Evolutionary conservation across 2,113 vertebrate species (phyloP).

Genomic region (Catharus fuscescens): DNA sequence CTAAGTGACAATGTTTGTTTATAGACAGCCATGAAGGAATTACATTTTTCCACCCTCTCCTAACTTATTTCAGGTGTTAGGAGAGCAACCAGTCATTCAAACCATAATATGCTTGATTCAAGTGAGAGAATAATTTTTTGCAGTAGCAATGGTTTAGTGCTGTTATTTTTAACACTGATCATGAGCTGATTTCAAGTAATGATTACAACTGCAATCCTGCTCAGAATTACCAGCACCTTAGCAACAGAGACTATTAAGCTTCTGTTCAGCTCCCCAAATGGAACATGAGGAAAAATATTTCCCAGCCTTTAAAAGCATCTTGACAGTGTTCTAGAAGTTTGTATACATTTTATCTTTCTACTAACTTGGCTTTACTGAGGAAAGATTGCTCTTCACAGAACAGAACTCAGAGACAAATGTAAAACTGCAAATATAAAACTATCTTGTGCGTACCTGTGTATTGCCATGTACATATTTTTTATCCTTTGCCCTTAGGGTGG

Average conservation of each 20-base stretch:
- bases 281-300: neutral
- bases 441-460: neutral
- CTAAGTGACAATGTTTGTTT: slow-evolving; percentile 58
- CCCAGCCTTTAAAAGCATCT: neutral
- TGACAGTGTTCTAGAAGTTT: neutral
- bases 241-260: neutral
- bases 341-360: neutral
- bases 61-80: slow-evolving; percentile 62
- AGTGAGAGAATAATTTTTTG: neutral
- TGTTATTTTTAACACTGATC: neutral
- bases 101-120: neutral
- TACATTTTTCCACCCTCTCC: neutral
- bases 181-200: neutral
- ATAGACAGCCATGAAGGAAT: slow-evolving; percentile 25
- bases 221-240: neutral
- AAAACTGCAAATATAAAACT: neutral
- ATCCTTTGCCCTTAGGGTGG: neutral
- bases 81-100: neutral
- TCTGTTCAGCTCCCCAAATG: neutral
- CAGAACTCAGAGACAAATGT: neutral
- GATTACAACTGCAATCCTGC: neutral
- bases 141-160: neutral
- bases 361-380: neutral
- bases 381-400: neutral
- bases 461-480: neutral